phyloP scores from a whole-genome alignment of 2,113 vertebrate species.

The Anhinga rufa region DNA sequence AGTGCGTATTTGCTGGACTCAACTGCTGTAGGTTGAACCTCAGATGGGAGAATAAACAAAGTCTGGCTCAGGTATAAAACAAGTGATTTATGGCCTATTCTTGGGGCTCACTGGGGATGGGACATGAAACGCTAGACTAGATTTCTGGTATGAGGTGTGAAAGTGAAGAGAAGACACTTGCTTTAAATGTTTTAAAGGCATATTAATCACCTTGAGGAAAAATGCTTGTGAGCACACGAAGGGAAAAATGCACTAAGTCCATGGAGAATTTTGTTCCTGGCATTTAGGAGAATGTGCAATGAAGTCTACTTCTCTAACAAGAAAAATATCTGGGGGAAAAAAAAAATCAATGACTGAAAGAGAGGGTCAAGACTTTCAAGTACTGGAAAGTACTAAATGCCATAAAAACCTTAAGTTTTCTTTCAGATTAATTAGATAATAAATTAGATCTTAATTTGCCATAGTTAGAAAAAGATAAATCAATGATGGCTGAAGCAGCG shows the following conservation, averaged over 20 bases:
- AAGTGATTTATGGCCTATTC: neutral
- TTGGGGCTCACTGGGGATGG: neutral
- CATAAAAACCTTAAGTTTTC: neutral
- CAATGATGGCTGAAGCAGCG: neutral
- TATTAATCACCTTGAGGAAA: neutral
- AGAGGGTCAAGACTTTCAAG: neutral
- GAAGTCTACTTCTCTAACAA: neutral
- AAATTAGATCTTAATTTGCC: neutral
- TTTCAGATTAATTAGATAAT: neutral
- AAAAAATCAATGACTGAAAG: neutral
- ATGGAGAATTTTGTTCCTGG: neutral
- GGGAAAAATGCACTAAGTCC: neutral
- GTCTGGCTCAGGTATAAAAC: neutral
- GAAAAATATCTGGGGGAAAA: neutral
- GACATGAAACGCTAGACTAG: neutral
- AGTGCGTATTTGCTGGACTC: neutral
- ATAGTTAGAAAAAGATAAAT: neutral
- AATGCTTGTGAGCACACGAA: neutral
- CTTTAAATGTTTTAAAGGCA: neutral
- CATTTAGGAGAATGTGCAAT: neutral
- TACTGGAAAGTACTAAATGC: neutral
- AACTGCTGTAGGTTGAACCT: neutral
- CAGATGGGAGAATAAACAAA: neutral
- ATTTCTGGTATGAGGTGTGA: neutral
- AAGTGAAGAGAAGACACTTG: neutral